Evolutionary conservation across 2,797 vertebrate genomes (phyloP).

Genomic region (Microhierax caerulescens): DNA sequence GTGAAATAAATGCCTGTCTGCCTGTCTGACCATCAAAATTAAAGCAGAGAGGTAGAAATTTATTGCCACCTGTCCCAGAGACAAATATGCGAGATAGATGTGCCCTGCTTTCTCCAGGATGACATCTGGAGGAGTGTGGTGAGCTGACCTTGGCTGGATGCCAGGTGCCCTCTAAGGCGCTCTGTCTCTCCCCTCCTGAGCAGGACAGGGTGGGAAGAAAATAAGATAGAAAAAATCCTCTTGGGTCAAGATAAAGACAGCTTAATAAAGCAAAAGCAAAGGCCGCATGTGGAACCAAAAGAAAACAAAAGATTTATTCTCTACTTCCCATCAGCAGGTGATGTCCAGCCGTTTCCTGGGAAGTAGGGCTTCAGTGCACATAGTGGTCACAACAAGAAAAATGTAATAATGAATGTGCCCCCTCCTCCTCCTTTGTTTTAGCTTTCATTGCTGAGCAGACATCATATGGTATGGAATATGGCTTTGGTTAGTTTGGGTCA

Average conservation of each 20-base stretch:
- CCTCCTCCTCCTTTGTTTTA: too few species aligned
- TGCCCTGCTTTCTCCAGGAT: constrained; percentile 32
- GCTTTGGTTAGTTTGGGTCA: too few species aligned
- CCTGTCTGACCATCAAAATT: constrained; percentile 64
- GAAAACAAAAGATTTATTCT: not conserved
- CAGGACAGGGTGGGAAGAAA: not conserved
- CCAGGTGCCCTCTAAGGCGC: not conserved
- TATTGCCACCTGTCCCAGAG: constrained; percentile 63
- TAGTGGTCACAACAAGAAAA: fast-evolving
- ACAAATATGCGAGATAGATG: constrained; percentile 57
- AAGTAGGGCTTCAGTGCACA: not conserved
- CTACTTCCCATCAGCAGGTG: not conserved
- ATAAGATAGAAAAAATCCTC: not conserved
- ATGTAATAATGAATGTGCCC: not conserved
- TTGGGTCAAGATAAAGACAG: not conserved
- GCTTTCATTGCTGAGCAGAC: too few species aligned
- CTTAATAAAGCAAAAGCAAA: not conserved
- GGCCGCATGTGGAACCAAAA: not conserved
- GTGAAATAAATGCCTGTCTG: constrained; percentile 64
- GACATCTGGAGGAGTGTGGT: constrained; percentile 35
- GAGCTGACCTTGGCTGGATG: not conserved
- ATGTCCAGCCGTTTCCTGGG: not conserved
- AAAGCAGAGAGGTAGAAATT: constrained; percentile 66
- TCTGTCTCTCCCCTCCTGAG: not conserved
- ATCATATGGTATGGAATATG: too few species aligned